phyloP scores from a whole-genome alignment of 2,888 invertebrate genomes.

The Epinotia ramella region DNA sequence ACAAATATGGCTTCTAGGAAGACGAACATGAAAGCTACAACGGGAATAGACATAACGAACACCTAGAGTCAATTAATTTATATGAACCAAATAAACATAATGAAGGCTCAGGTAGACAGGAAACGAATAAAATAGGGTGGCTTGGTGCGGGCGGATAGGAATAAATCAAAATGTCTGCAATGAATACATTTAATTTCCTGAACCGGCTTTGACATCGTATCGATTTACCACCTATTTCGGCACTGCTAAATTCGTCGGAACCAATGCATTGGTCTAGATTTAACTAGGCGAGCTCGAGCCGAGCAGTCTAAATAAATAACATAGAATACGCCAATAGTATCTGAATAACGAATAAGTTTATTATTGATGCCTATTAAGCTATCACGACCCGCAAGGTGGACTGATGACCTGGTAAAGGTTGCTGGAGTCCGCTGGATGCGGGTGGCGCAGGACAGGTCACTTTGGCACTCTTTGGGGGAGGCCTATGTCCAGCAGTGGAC shows the following conservation, averaged over 20 bases:
- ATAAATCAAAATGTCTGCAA: slow-evolving; percentile 68
- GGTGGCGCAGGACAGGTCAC: no score
- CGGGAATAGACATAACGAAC: background rate
- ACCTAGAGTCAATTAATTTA: slow-evolving; percentile 29
- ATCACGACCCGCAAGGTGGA: no score
- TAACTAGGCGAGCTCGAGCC: slow-evolving; percentile 6
- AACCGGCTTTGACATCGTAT: slow-evolving; percentile 62
- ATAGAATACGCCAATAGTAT: background rate
- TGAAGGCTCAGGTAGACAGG: slow-evolving; percentile 46
- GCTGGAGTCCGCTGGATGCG: no score
- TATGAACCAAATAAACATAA: slow-evolving; percentile 46
- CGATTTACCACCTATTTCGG: slow-evolving; percentile 60
- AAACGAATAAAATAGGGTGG: slow-evolving; percentile 52
- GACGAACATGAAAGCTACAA: background rate
- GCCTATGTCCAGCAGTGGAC: no score
- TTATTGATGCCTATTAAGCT: background rate
- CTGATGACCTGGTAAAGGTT: no score
- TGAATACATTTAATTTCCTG: slow-evolving; percentile 73
- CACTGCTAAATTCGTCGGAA: slow-evolving; percentile 61
- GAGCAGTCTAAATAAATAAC: slow-evolving; percentile 21
- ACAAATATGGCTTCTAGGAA: background rate
- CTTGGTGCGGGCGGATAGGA: slow-evolving; percentile 54
- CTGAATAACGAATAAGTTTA: background rate
- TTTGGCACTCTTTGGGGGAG: no score
- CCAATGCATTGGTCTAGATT: slow-evolving; percentile 58